These are phyloP conservation scores for Loripinus fragilis DNA, from an alignment of 2,888 invertebrate genomes.

Conservation along the genomic window DNA sequence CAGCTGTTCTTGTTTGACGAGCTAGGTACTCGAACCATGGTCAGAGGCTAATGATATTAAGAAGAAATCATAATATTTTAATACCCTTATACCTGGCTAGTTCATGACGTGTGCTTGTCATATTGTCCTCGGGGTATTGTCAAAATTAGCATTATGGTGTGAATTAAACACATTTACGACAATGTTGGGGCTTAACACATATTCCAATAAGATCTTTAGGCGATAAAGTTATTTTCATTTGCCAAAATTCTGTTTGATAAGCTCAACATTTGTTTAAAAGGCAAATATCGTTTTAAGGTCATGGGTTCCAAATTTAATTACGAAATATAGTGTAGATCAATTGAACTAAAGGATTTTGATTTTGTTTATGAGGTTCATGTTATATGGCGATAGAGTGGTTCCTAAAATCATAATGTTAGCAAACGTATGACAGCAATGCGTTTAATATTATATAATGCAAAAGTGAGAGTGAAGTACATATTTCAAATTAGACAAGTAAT, in stretches of 20 bases:
- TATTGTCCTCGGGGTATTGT: slow-evolving; percentile 9
- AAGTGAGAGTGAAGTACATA: too few species aligned
- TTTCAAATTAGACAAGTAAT: too few species aligned
- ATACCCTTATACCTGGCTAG: not conserved
- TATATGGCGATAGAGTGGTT: not conserved
- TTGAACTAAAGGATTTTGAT: not conserved
- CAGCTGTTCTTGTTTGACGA: too few species aligned
- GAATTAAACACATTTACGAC: slow-evolving; percentile 1
- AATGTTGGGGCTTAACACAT: not conserved
- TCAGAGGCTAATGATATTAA: not conserved
- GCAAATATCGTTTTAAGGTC: not conserved
- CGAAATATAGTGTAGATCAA: too few species aligned
- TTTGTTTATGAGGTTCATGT: not conserved
- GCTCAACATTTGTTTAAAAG: slow-evolving; percentile 4
- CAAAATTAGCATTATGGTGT: not conserved
- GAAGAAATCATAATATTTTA: slow-evolving; percentile 3
- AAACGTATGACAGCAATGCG: too few species aligned
- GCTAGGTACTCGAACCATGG: not conserved
- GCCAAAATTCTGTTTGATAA: slow-evolving; percentile 9
- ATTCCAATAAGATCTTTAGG: slow-evolving; percentile 6
- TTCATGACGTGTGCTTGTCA: not conserved
- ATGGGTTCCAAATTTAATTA: not conserved
- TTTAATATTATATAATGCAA: too few species aligned
- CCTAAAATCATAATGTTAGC: too few species aligned
- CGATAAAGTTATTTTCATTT: not conserved